Evolutionary conservation across 2,113 vertebrate species (phyloP), one percentile per base, ranked within the genome.

Genomic region (Tenrec ecaudatus): DNA sequence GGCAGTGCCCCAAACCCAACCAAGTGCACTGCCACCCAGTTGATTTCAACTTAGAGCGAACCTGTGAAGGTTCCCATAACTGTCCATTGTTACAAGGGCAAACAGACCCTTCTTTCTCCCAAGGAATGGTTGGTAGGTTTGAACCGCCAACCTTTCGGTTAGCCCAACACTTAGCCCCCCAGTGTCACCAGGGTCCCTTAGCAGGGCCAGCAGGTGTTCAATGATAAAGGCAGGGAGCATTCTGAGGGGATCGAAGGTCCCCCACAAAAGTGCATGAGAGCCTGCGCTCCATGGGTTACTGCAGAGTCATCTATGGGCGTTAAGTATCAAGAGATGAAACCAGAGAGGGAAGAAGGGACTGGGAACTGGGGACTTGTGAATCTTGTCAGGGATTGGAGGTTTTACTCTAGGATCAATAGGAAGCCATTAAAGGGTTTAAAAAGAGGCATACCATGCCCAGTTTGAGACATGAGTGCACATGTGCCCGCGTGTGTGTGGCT

Each of bases 301-400:
- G 75, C 69, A 11, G 88, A 38, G n/a, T 40, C 57, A 23, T 53
- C 25, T 78, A 53, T 27, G 1, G 66, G 0, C 77, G 79, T 73
- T 9, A 5, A 88, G 69, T 2, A 81, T 66, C 68, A 84, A 86
- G 80, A 90, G 58, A 92, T 58, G 14, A 92, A 76, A 17, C 27
- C 88, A 66, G 36, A 57, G 57, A 79, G 25, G 27, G 6, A 92
- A 82, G 40, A 66, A 87, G 27, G 27, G 60, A 23, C 19, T 68
- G 3, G 68, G 84, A 95, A 87, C 31, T 75, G 68, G 75, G 29
- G 92, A 58, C 27, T 75, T 88, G 71, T 76, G 38, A 40, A 43
- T 9, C 82, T 47, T 68, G 84, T 58, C 43, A 69, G 53, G 66
- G 68, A 69, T 1, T 31, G 64, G 76, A n/a, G 16, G 75, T 93